Conservation (phyloP, 2,888 invertebrate genomes). For the Petrolisthes cinctipes region DNA sequence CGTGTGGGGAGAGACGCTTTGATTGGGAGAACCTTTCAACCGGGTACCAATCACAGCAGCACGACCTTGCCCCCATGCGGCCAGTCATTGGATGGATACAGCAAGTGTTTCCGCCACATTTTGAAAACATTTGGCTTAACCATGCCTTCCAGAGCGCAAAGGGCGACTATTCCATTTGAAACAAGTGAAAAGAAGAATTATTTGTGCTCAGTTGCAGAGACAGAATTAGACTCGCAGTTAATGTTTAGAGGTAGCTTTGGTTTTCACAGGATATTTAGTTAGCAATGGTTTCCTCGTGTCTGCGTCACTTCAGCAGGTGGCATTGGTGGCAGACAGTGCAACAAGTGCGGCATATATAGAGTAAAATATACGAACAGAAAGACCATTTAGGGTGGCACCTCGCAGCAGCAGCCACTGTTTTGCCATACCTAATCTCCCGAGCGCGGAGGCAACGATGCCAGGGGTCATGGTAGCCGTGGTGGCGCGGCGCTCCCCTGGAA, state of each 20-base stretch:
- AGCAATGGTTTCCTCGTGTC: not conserved
- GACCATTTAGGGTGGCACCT: not conserved
- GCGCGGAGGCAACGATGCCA: constrained; percentile 42
- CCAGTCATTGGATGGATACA: not conserved
- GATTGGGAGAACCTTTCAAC: not conserved
- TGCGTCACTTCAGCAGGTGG: not conserved
- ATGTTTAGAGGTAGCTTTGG: not conserved
- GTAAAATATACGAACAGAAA: not conserved
- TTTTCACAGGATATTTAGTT: not conserved
- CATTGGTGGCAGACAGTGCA: not conserved
- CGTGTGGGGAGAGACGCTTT: not conserved
- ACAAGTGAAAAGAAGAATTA: constrained; percentile 5
- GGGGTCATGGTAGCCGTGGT: constrained; percentile 34
- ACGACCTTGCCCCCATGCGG: not conserved
- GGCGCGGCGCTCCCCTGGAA: constrained; percentile 11
- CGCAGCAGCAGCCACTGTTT: not conserved
- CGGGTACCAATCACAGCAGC: not conserved
- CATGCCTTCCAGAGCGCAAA: not conserved
- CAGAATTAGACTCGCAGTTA: not conserved
- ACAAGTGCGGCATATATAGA: not conserved
- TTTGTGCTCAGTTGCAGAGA: not conserved
- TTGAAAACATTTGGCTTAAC: not conserved
- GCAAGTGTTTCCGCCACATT: not conserved
- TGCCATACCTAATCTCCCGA: constrained; percentile 50
- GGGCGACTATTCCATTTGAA: not conserved